Evolutionary conservation across 2,113 vertebrate genomes (phyloP), one percentile per base, ranked within the genome.

Genomic region (Ptychochromis oligacanthus): DNA sequence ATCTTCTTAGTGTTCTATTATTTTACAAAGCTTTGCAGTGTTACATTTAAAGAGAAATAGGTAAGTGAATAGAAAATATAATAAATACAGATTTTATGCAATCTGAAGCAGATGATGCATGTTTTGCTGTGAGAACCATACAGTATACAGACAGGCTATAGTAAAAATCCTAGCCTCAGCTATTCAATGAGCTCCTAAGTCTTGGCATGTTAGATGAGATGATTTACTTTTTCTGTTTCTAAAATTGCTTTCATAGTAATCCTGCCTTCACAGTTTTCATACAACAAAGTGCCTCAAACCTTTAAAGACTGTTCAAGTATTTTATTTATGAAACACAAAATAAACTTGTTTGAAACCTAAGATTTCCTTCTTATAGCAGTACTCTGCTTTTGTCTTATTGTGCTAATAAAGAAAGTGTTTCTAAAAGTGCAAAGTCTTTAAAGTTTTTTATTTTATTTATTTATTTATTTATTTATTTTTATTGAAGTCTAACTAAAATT

Each of bases 251-350:
- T 79, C 26, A 84, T 72, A 79, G 54, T 87, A 90, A 89, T 87
- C 84, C 85, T 89, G 89, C 92, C 88, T 91, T 91, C 85, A 87
- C 60, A 72, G 77, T 88, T 82, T 81, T 90, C 65, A 87, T 61
- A 86, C 60, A 77, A 89, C 80, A 86, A 95, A 94, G 94, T 95
- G 94, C 94, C 94, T 95, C 58, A 88, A 82, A 91, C 64, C 77
- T 91, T 89, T 82, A 82, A 91, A 90, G 93, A 92, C 92, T 93
- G 91, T 94, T 93, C 40, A 59, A 26, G 80, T 88, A 87, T 91
- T 92, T 89, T 79, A 85, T 85, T 91, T 60, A 91, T 82, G 52
- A 79, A 60, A 72, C 24, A 20, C 31, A 40, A 80, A 90, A 92
- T 90, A 93, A 94, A 94, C 43, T 18, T 67, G 79, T 87, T 89